Conservation (phyloP, 2,113 vertebrate species). For the Passer montanus region DNA sequence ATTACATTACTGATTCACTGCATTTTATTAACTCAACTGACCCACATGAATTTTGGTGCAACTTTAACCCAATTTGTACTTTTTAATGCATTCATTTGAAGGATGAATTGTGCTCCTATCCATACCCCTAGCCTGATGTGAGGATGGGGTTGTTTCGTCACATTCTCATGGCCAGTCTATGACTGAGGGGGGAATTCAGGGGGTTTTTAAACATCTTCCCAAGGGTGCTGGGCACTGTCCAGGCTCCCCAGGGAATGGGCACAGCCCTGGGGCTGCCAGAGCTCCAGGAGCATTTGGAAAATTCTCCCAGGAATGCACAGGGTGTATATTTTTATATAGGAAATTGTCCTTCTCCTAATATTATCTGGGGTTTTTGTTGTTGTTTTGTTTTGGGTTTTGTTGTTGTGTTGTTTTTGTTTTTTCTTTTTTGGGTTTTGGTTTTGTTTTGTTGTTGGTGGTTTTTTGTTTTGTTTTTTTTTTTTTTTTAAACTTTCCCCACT, state of each 20-base stretch:
- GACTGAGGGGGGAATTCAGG: too few relatives aligned
- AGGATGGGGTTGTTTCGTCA: neutral
- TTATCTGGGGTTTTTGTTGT: neutral
- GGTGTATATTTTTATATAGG: neutral
- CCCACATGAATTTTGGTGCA: neutral
- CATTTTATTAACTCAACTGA: neutral
- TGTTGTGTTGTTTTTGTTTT: too few relatives aligned
- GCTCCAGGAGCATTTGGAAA: neutral
- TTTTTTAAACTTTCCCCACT: too few relatives aligned
- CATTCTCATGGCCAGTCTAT: neutral
- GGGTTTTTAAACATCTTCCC: neutral
- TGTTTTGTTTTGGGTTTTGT: too few relatives aligned
- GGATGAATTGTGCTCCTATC: neutral
- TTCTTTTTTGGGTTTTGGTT: too few relatives aligned
- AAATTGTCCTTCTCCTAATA: neutral
- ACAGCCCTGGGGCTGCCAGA: neutral
- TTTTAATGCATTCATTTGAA: neutral
- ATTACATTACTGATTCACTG: neutral
- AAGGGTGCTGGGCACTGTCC: neutral
- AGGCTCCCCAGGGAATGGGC: neutral
- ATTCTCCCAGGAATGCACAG: neutral
- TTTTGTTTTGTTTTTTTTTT: neutral
- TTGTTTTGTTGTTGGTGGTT: too few relatives aligned
- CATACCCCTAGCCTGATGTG: neutral
- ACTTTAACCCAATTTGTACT: neutral